Percentiles rank a stretch among this genome's conserved stretches.
phyloP scores from a whole-genome alignment of 2,888 invertebrate genomes.

The Hyalella azteca region DNA sequence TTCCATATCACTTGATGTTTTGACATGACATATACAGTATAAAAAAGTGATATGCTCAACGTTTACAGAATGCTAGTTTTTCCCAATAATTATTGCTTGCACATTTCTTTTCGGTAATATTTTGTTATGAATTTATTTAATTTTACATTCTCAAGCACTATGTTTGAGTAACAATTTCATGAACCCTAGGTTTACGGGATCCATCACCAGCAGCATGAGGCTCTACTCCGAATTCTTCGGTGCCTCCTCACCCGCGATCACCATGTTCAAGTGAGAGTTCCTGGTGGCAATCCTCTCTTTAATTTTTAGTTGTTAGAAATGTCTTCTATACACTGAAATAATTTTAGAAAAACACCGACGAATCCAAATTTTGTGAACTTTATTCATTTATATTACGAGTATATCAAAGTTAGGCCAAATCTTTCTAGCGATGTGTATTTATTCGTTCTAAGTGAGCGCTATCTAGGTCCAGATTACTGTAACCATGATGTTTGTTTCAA shows the following conservation, averaged over 20 bases:
- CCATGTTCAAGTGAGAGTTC: neutral
- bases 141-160: neutral
- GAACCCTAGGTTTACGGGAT: constrained; percentile 46
- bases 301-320: neutral
- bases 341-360: neutral
- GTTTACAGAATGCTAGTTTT: neutral
- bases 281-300: neutral
- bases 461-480: neutral
- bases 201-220: constrained; percentile 64
- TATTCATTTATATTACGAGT: neutral
- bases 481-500: neutral
- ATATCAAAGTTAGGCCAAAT: neutral
- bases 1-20: neutral
- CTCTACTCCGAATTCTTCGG: constrained; percentile 63
- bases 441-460: neutral
- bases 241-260: neutral
- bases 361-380: neutral
- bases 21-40: neutral
- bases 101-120: neutral
- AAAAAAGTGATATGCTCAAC: neutral
- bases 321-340: neutral
- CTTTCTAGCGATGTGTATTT: neutral
- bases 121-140: neutral
- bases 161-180: neutral
- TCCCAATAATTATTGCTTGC: neutral